Percentiles rank a stretch among this genome's conserved stretches.
phyloP scores from a whole-genome alignment of 2,888 invertebrate species.

The Stenurella melanura region DNA sequence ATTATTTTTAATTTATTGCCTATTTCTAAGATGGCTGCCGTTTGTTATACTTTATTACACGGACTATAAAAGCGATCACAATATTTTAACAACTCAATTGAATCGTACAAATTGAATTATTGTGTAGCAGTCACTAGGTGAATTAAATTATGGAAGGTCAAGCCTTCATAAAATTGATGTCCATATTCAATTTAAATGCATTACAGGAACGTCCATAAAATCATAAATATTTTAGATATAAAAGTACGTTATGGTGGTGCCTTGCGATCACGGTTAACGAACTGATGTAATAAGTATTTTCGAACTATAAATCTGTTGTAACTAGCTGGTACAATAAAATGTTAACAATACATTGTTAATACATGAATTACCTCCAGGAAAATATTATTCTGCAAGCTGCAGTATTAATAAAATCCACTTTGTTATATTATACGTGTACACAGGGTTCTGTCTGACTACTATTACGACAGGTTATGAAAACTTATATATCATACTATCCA shows the following conservation, averaged over 20 bases:
- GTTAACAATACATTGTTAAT: background rate
- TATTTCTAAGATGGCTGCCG: background rate
- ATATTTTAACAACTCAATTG: conserved; percentile 37
- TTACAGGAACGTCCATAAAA: conserved; percentile 2
- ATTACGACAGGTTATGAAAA: too few relatives aligned
- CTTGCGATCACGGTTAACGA: background rate
- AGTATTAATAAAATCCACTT: too few relatives aligned
- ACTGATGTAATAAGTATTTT: too few relatives aligned
- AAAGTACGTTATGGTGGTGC: background rate
- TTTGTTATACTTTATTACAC: conserved; percentile 26
- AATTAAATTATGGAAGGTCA: conserved; percentile 3
- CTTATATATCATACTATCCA: too few relatives aligned
- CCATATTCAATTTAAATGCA: background rate
- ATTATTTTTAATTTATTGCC: conserved; percentile 32
- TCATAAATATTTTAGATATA: background rate
- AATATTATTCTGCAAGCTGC: too few relatives aligned
- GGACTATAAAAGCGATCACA: conserved; percentile 28
- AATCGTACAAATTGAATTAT: conserved; percentile 20
- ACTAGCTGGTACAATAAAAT: background rate
- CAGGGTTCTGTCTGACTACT: too few relatives aligned
- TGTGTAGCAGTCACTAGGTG: background rate
- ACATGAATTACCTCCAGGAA: background rate
- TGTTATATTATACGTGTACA: too few relatives aligned
- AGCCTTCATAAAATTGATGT: background rate
- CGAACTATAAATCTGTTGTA: background rate